A percentile compares a stretch with the other conserved stretches of the same genome.
Conservation (phyloP, 2,113 vertebrate species). For the Symphodus melops region DNA sequence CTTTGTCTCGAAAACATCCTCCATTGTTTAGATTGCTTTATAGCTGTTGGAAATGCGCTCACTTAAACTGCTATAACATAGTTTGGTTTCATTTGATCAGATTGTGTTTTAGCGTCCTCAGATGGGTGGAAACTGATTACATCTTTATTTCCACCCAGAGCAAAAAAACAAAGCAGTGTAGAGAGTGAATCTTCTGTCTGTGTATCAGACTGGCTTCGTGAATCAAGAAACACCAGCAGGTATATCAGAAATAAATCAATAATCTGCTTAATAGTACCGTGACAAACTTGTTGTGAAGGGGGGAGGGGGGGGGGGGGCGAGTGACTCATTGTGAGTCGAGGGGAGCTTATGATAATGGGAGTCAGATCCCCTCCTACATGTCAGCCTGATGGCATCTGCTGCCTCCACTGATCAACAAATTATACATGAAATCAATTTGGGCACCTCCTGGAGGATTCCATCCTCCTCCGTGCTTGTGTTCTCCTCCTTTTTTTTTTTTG, state of each 20-base stretch:
- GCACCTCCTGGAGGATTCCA: slow-evolving; percentile 84
- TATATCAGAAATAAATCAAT: neutral
- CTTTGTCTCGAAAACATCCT: slow-evolving; percentile 31
- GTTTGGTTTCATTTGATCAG: slow-evolving; percentile 2
- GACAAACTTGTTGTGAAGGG: slow-evolving; percentile 11
- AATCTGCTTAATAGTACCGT: neutral
- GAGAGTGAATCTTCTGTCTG: neutral
- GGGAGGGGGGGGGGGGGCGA: neutral
- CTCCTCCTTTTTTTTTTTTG: slow-evolving; percentile 61
- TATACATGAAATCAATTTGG: slow-evolving; percentile 93
- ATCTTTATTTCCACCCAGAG: neutral
- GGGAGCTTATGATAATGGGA: slow-evolving; percentile 89
- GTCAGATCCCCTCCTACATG: slow-evolving; percentile 84
- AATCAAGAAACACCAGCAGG: neutral
- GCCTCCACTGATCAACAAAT: slow-evolving; percentile 91
- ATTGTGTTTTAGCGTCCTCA: neutral
- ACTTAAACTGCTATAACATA: slow-evolving; percentile 22
- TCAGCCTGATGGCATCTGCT: slow-evolving; percentile 88
- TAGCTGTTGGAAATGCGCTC: slow-evolving; percentile 3
- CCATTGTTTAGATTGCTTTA: slow-evolving; percentile 32
- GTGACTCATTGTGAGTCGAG: slow-evolving; percentile 76
- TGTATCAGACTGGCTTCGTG: neutral
- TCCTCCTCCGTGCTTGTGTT: slow-evolving; percentile 78
- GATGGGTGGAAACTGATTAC: neutral
- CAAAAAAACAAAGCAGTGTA: neutral